phyloP scores from a whole-genome alignment of 2,888 invertebrate genomes.

The Palloptera scutellata region DNA sequence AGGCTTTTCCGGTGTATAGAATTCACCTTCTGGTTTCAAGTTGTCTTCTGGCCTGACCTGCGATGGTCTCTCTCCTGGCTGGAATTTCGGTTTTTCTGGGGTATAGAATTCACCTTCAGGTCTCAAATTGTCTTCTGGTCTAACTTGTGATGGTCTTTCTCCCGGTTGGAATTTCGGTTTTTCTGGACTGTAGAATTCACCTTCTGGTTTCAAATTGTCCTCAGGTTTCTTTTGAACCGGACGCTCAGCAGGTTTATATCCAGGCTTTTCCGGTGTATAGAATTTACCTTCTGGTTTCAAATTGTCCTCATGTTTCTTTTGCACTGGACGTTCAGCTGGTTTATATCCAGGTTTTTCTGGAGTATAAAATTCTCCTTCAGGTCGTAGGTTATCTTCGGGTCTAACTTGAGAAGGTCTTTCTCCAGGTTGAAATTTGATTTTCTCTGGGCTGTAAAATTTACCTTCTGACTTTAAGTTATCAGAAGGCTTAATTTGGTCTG shows the following conservation, averaged over 20 bases:
- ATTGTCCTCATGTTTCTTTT: slow-evolving; percentile 66
- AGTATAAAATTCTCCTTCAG: slow-evolving; percentile 67
- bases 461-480: slow-evolving; percentile 70
- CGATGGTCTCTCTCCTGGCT: slow-evolving; percentile 64
- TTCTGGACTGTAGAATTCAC: slow-evolving; percentile 63
- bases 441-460: slow-evolving; percentile 61
- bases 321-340: slow-evolving; percentile 64
- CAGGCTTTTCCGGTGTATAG: slow-evolving; percentile 47
- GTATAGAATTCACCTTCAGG: slow-evolving; percentile 67
- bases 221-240: slow-evolving; percentile 61
- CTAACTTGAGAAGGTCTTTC: slow-evolving; percentile 55
- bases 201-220: slow-evolving; percentile 66
- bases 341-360: slow-evolving; percentile 64
- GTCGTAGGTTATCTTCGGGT: slow-evolving; percentile 66
- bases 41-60: slow-evolving; percentile 65
- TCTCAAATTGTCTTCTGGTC: slow-evolving; percentile 66
- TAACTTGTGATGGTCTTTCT: slow-evolving; percentile 63
- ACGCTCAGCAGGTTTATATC: slow-evolving; percentile 58
- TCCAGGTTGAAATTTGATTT: slow-evolving; percentile 53
- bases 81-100: slow-evolving; percentile 62
- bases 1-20: slow-evolving; percentile 63
- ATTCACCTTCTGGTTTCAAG: slow-evolving; percentile 68
- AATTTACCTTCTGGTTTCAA: slow-evolving; percentile 63
- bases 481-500: slow-evolving; percentile 66
- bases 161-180: slow-evolving; percentile 63